Conservation (phyloP, 1,140 invertebrate species). For the Bombus affinis region DNA sequence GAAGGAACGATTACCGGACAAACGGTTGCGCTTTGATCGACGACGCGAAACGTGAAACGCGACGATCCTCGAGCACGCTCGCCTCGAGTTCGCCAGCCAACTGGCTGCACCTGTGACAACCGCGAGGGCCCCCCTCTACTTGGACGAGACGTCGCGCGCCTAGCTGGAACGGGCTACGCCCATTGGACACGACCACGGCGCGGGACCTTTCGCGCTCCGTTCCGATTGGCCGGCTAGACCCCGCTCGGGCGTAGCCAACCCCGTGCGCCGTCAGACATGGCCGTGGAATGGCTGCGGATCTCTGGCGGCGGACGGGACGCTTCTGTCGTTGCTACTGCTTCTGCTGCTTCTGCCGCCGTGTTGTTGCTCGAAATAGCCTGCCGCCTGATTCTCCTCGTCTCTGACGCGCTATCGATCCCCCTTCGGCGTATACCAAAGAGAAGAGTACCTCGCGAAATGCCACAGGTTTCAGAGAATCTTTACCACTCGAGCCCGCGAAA, state of each 20-base stretch:
- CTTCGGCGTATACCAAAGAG: conserved; percentile 58
- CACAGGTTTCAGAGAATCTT: conserved; percentile 72
- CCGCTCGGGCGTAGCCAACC: conserved; percentile 66
- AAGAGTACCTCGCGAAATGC: conserved; percentile 67
- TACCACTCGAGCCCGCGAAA: conserved; percentile 62
- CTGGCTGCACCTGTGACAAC: conserved; percentile 73
- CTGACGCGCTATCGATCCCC: conserved; percentile 67
- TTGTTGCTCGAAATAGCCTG: conserved; percentile 54
- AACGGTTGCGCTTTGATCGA: not conserved
- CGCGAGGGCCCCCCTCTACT: conserved; percentile 62
- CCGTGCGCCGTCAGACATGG: conserved; percentile 67
- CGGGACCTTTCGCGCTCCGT: conserved; percentile 37
- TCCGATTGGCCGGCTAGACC: conserved; percentile 58
- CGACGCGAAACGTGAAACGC: conserved; percentile 22
- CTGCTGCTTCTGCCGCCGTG: conserved; percentile 54
- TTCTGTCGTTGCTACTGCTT: conserved; percentile 64
- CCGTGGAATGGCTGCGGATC: conserved; percentile 77
- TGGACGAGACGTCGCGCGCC: conserved; percentile 32
- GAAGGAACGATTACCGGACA: not conserved
- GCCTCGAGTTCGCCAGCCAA: conserved; percentile 77
- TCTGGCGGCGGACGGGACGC: conserved; percentile 52
- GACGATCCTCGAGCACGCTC: conserved; percentile 71
- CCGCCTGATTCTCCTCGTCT: conserved; percentile 61
- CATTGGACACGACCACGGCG: conserved; percentile 66
- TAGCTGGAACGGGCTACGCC: conserved; percentile 63